These are phyloP conservation scores for Onychorhynchus coronatus DNA, from an alignment of 2,113 vertebrate species.

Conservation along the genomic window DNA sequence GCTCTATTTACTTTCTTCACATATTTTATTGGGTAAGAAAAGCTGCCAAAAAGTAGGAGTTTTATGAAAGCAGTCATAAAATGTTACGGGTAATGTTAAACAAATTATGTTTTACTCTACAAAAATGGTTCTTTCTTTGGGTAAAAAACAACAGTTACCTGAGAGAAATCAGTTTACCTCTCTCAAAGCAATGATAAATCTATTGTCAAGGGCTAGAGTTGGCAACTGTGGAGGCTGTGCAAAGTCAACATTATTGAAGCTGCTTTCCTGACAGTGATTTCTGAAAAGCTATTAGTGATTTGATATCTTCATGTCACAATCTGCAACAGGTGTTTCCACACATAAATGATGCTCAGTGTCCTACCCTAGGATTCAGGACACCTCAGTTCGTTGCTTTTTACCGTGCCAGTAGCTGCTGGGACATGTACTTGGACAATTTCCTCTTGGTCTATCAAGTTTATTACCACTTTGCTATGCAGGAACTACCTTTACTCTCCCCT, in stretches of 20 bases:
- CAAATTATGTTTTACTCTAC: constrained; percentile 41
- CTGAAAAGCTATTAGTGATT: background rate
- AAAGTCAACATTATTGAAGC: background rate
- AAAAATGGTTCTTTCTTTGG: background rate
- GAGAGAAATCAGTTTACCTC: background rate
- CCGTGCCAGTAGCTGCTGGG: background rate
- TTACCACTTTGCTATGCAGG: background rate
- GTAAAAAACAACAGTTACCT: constrained; percentile 11
- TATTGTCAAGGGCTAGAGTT: background rate
- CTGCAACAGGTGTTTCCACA: background rate
- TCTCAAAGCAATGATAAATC: constrained; percentile 11
- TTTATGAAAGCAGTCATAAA: constrained; percentile 55
- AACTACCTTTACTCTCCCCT: background rate
- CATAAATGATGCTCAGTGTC: background rate
- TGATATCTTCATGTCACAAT: background rate
- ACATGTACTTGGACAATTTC: background rate
- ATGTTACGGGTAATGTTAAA: constrained; percentile 50
- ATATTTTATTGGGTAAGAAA: constrained; percentile 26
- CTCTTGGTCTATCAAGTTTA: background rate
- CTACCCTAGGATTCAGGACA: background rate
- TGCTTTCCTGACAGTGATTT: background rate
- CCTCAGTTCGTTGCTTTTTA: background rate
- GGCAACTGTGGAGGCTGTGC: background rate
- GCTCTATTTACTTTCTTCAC: constrained; percentile 2
- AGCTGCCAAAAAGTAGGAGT: constrained; percentile 48